Base-by-base conservation (phyloP, 2,888 invertebrate species). In the Blomia tropicalis region DNA sequence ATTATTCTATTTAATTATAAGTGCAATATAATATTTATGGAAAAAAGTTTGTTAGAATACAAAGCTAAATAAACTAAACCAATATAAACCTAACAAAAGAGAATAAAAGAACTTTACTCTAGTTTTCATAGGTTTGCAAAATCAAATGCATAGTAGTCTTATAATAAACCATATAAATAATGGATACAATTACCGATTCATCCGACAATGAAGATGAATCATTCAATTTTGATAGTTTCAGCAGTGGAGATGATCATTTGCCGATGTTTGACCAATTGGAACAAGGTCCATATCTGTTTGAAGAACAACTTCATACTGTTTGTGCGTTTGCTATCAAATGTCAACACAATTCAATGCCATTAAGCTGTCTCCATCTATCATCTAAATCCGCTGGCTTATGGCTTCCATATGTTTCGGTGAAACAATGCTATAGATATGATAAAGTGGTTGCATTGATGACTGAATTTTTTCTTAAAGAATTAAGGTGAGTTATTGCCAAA, bases 291-390 rank as follows among this genome's bases (percentile, higher is more conserved):
- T n/a, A 47, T 7, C 51, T 47, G 51, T 47, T 11, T n/a, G 51
- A 47, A n/a, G 5, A 47, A 7, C 36, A 36, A 7, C 22, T 47
- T 7, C 51, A 47, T n/a, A 47, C 51, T 11, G 51, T 30, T 17
- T 61, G 59, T 29, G 59, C 43, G 2, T 43, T 54, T 14, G 59
- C 59, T 7, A 59, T 59, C 58, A 59, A 58, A 17, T 59, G 59
- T n/a, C 4, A 4, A 2, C 59, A 59, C 59, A 44, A 59, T 59
- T 14, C 36, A 22, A 59, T 59, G 51, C 53, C 59, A 17, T 14
- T 59, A 3, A 47, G 51, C 51, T 11, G 23, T 25, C 56, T 54
- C 7, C 3, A 29, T 3, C 22, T 29, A 5, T 1, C 11, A 7
- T 32, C 23, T 23, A 58, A 41, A 29, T 43, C 53, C 25, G 7